Base-by-base conservation (phyloP, 2,113 vertebrate species). In the Pollimyrus isidori region DNA sequence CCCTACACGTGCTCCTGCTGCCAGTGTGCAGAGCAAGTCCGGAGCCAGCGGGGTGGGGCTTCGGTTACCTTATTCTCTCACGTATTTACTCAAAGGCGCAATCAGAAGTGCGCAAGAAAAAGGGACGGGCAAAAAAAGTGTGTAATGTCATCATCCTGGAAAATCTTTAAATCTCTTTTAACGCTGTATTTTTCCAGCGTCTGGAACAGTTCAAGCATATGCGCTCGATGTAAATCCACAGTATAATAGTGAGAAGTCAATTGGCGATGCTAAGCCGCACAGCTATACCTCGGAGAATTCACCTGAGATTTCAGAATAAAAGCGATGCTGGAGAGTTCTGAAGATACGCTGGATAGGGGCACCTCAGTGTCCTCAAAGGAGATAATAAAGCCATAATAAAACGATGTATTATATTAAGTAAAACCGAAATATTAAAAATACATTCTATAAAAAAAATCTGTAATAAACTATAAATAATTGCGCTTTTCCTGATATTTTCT, bases 11-110 rank as follows among this genome's bases (percentile, higher is more conserved):
- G 89, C 82, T 92, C 86, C 42, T 76, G 65, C 86, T 88, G 89
- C 88, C 86, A 91, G 89, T 90, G 87, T 90, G 87, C 80, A 88
- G 76, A 90, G 90, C 90, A 58, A n/a, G 69, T 89, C 89, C 13
- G 90, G 91, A 88, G 89, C 48, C 89, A 90, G 73, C 86, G 89
- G 91, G 92, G 92, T 91, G 91, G 91, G 90, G 88, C 86, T 80
- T 82, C 89, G 7, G 80, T 58, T 91, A 88, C 35, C 35, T 91
- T 87, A 91, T 88, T 21, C 46, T n/a, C 48, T 35, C n/a, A 88
- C 65, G 26, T 88, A 86, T 88, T 23, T 80, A 53, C 17, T 80
- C 90, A 88, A n/a, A 13, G 52, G n/a, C 88, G 53, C 30, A 58
- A 52, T 84, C 65, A 49, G 30, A 49, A 69, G 48, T 45, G 42